These are phyloP conservation scores for Amphimallon solstitiale DNA, from an alignment of 2,888 invertebrate genomes.

Conservation along the genomic window DNA sequence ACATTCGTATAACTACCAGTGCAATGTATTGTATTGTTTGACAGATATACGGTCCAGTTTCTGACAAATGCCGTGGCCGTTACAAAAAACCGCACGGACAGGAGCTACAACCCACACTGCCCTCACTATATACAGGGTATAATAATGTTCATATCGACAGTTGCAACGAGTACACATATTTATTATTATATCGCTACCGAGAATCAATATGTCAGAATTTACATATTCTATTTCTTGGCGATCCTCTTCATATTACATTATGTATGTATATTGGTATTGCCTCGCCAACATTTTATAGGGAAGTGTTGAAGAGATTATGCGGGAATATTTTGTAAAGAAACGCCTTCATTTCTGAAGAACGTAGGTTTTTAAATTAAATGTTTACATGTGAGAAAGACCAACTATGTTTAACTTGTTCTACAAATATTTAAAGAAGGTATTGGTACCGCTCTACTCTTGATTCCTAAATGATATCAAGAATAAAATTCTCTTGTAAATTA, in stretches of 20 bases:
- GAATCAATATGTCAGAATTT: slow-evolving; percentile 57
- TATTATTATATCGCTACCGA: slow-evolving; percentile 55
- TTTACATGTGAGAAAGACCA: not conserved
- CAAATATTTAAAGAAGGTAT: no score
- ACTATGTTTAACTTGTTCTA: not conserved
- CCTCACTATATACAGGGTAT: slow-evolving; percentile 50
- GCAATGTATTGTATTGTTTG: slow-evolving; percentile 56
- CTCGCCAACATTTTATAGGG: slow-evolving; percentile 1
- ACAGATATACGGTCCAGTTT: slow-evolving; percentile 58
- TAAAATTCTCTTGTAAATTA: no score
- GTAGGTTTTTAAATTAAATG: slow-evolving; percentile 17
- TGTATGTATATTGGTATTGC: slow-evolving; percentile 20
- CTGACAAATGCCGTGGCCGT: slow-evolving; percentile 58
- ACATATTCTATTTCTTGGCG: slow-evolving; percentile 51
- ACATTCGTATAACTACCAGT: slow-evolving; percentile 27
- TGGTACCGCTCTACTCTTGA: no score
- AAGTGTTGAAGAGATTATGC: slow-evolving; percentile 14
- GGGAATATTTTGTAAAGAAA: slow-evolving; percentile 14
- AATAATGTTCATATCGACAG: slow-evolving; percentile 57
- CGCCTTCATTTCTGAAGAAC: slow-evolving; percentile 11
- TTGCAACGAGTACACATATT: slow-evolving; percentile 53
- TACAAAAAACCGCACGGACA: slow-evolving; percentile 55
- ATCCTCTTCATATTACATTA: slow-evolving; percentile 22
- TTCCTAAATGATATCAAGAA: no score
- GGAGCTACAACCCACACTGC: slow-evolving; percentile 57